Base-by-base conservation (phyloP, 2,888 invertebrate species). In the Caenorhabditis sp. region DNA sequence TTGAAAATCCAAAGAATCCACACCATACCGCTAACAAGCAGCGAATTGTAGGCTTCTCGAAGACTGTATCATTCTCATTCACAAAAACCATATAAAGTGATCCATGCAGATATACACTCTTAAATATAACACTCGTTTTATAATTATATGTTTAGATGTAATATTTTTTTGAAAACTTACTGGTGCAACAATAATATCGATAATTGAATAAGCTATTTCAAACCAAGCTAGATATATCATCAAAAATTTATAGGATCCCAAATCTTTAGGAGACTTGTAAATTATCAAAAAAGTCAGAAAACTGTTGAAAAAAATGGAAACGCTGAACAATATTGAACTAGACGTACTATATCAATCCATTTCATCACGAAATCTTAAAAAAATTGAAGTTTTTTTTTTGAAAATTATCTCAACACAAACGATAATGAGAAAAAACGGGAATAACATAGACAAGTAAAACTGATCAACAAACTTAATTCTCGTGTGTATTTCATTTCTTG, bases 31-130 rank as follows among this genome's bases (percentile, higher is more conserved):
- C 62, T 62, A 50, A 26, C 60, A 58, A 4, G 17, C 21, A 67
- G 36, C 10, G 62, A 8, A 23, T 54, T 59, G 1, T 59, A 36
- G 20, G 59, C 63, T 62, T 52, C 17, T 31, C 23, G 14, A 67
- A 25, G 52, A 20, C 26, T 0, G 52, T 58, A 26, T 57, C 52
- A n/a, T 62, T 26, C 8, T 52, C 61, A 50, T 62, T 61, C n/a
- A 67, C 27, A 43, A 67, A 26, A 20, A 67, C 59, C 12, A 36
- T 59, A 21, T 63, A 67, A 21, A 63, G 53, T 17, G 67, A 59
- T 1, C 62, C 67, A 26, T 43, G 43, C 14, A 43, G 12, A 14
- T 43, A 43, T 10, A 43, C 17, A 17, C 14, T 3, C 43, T 43
- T n/a, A n/a, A n/a, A n/a, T n/a, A n/a, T n/a, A n/a, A n/a, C n/a